Base-by-base conservation (phyloP, 2,888 invertebrate genomes). In the Cabera pusaria region DNA sequence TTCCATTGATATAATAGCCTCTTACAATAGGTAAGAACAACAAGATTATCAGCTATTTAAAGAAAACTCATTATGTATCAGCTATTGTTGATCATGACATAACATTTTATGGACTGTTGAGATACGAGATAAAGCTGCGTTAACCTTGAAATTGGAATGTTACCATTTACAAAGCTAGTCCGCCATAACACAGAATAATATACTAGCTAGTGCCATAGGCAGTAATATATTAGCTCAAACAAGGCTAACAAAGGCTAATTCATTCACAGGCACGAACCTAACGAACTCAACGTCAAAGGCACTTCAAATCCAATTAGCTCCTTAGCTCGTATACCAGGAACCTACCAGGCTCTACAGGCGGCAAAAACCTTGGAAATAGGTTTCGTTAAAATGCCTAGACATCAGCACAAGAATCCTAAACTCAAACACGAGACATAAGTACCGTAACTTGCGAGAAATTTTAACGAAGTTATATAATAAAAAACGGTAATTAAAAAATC, bases 81-180 rank as follows among this genome's bases (percentile, higher is more conserved):
- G 21, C 26, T 45, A 52, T 49, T 49, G 37, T 49, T 39, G 36
- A 25, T 10, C 27, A 65, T 74, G 74, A 77, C 76, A 76, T 74
- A 72, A 74, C 61, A 63, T 71, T 70, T 68, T 66, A 56, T 64
- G 64, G 52, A 56, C 47, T 56, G 59, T 59, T 65, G 69, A 71
- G 70, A 71, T 70, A 66, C 57, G 44, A 70, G 71, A 74, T 76
- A 78, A 71, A 59, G 53, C 45, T 63, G 52, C 56, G 71, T 52
- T 84, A 72, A 80, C 85, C 85, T 86, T 86, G 85, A 64, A 64
- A 77, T 70, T 64, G 79, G 85, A 85, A 85, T 85, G 85, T 71
- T 61, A 68, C 64, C 64, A 64, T 68, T 35, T 61, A 57, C 64
- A 44, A 62, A 66, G 56, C 60, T 53, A 59, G 46, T 55, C 19